Conservation (phyloP, 2,888 invertebrate species). For the Cancer borealis region DNA sequence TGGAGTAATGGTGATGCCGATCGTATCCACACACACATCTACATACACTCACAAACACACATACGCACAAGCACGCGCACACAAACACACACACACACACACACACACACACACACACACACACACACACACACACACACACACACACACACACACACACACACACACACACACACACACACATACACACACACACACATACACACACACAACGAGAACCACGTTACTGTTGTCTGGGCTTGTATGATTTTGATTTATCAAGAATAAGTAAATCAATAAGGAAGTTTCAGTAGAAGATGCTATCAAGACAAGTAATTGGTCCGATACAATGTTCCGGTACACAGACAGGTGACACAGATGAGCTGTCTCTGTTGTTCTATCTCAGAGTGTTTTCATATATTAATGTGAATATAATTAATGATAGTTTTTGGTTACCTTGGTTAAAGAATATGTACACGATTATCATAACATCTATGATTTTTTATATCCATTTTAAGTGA, state of each 20-base stretch:
- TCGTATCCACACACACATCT: background rate
- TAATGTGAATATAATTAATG: background rate
- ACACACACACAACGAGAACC: background rate
- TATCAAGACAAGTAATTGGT: background rate
- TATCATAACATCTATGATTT: background rate
- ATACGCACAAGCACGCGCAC: too few species aligned
- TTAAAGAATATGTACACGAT: background rate
- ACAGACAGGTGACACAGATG: background rate
- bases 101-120: background rate
- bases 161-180: constrained; percentile 6
- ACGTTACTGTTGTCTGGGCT: background rate
- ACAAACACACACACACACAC: too few species aligned
- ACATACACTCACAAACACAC: background rate
- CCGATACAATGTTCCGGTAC: background rate
- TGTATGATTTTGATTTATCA: too few species aligned
- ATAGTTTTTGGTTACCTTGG: background rate
- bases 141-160: background rate
- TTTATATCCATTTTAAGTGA: background rate
- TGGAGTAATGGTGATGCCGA: too few species aligned
- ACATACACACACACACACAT: constrained; percentile 28
- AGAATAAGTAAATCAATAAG: background rate
- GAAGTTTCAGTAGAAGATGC: background rate
- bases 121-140: background rate
- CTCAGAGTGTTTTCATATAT: background rate
- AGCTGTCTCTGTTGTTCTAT: background rate